phyloP scores from a whole-genome alignment of 2,113 vertebrate species.

The Myrmophylax atrothorax region DNA sequence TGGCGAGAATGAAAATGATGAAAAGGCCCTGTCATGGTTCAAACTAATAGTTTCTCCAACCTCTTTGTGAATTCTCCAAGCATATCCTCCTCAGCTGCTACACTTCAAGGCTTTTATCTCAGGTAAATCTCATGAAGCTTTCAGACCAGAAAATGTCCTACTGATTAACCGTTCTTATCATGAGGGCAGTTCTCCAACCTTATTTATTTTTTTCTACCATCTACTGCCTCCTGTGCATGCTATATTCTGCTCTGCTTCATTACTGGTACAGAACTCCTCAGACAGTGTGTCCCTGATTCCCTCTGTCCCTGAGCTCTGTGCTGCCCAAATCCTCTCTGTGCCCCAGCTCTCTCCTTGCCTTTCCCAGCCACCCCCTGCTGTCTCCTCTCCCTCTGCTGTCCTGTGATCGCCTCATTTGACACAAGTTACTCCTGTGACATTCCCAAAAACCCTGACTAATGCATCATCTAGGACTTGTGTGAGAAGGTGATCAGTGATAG shows the following conservation, averaged over 20 bases:
- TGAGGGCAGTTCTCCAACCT: not conserved
- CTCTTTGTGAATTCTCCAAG: constrained; percentile 45
- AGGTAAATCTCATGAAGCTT: constrained; percentile 43
- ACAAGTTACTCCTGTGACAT: not conserved
- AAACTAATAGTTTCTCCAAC: constrained; percentile 19
- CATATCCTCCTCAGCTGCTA: constrained; percentile 35
- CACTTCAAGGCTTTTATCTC: constrained; percentile 40
- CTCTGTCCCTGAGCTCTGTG: not conserved
- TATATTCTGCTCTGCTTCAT: not conserved
- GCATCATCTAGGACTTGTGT: not conserved
- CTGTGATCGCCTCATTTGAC: accelerated
- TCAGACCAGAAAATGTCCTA: constrained; percentile 37
- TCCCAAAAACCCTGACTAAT: not conserved
- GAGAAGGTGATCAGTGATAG: not conserved
- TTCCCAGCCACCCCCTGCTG: not conserved
- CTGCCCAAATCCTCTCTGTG: not conserved
- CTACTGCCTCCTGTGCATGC: not conserved
- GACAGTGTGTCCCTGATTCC: not conserved
- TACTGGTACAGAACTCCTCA: not conserved
- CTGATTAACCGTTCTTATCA: constrained; percentile 54
- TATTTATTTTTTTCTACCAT: constrained; percentile 9
- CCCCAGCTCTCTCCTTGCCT: too few species aligned
- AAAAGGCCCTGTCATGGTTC: constrained; percentile 15
- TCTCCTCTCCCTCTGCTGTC: not conserved
- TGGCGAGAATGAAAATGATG: constrained; percentile 16